Evolutionary conservation across 2,113 vertebrate genomes (phyloP).

Genomic region (Martes martes): DNA sequence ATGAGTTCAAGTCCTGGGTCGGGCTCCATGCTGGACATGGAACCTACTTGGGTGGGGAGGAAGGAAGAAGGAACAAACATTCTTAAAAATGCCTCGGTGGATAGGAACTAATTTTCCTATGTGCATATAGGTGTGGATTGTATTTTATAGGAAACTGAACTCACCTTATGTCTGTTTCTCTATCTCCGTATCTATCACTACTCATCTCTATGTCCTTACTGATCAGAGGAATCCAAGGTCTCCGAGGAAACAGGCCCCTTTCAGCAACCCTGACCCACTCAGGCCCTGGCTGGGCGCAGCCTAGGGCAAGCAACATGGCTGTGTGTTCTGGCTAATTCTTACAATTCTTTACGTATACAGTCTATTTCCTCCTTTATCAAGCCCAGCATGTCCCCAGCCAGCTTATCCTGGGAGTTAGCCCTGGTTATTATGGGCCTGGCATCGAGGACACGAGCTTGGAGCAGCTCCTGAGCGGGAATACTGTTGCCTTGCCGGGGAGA

Average conservation of each 20-base stretch:
- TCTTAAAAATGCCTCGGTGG: neutral
- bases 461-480: neutral
- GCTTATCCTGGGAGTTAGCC: neutral
- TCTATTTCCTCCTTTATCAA: neutral
- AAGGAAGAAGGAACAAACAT: neutral
- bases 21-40: neutral
- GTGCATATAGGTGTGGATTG: rapidly evolving
- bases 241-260: neutral
- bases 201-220: neutral
- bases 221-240: neutral
- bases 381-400: neutral
- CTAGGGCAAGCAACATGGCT: neutral
- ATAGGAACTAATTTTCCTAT: neutral
- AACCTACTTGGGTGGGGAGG: too few species aligned
- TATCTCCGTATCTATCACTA: neutral
- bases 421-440: neutral
- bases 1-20: neutral
- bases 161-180: neutral
- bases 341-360: neutral
- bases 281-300: neutral
- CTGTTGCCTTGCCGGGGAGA: neutral
- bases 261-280: neutral
- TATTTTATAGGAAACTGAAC: neutral
- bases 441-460: too few species aligned
- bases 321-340: neutral